phyloP scores from a whole-genome alignment of 1,140 invertebrate genomes.

The Chlorops oryzae region DNA sequence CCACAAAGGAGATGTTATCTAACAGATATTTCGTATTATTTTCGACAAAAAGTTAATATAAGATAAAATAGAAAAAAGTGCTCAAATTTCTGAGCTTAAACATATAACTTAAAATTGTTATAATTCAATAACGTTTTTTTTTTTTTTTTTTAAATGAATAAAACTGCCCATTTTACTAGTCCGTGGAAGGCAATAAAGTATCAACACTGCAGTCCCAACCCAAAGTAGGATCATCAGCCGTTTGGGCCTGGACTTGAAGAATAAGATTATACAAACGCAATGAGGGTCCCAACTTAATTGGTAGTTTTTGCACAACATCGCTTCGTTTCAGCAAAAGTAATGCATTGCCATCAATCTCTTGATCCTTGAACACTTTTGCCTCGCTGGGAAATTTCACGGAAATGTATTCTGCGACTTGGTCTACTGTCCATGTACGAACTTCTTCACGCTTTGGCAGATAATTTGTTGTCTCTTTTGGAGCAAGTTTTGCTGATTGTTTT shows the following conservation, averaged over 20 bases:
- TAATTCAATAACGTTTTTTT: too few relatives aligned
- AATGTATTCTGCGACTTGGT: conserved; percentile 30
- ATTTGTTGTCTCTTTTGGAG: too few relatives aligned
- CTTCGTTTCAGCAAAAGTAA: conserved; percentile 34
- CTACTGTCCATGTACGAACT: conserved; percentile 29
- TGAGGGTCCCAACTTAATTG: conserved; percentile 37
- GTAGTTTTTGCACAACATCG: conserved; percentile 34
- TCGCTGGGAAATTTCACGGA: conserved; percentile 29
- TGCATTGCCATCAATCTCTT: conserved; percentile 41
- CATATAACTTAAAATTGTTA: too few relatives aligned
- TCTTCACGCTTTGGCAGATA: conserved; percentile 11
- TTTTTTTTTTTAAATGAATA: too few relatives aligned
- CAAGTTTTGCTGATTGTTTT: neutral
- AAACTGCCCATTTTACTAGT: too few relatives aligned
- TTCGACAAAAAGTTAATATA: too few relatives aligned
- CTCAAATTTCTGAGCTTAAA: too few relatives aligned
- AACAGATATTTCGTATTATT: too few relatives aligned
- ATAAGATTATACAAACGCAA: conserved; percentile 35
- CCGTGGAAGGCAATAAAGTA: too few relatives aligned
- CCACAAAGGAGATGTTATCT: too few relatives aligned
- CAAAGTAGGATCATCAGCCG: conserved; percentile 20
- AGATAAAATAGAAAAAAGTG: too few relatives aligned
- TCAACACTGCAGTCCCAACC: conserved; percentile 15
- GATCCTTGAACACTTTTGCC: conserved; percentile 26
- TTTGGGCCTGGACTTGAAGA: conserved; percentile 25